phyloP scores from a whole-genome alignment of 2,888 invertebrate species.

The Protonemura montana region DNA sequence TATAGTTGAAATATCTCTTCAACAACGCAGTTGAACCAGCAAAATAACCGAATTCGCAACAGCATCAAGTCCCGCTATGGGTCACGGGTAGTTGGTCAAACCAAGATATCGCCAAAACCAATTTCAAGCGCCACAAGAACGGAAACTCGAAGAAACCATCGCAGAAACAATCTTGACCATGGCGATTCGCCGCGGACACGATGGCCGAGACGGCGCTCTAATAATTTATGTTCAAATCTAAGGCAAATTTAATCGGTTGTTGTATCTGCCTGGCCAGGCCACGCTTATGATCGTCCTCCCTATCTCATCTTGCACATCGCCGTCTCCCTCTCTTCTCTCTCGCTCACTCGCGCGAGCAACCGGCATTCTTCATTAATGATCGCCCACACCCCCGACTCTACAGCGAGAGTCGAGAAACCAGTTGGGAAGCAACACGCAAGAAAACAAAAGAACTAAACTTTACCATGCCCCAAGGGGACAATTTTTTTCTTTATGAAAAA shows the following conservation, averaged over 20 bases:
- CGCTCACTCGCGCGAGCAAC: not conserved
- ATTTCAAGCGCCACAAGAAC: too few relatives aligned
- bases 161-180: too few relatives aligned
- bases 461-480: not conserved
- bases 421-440: not conserved
- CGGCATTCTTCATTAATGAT: slow-evolving; percentile 38
- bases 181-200: too few relatives aligned
- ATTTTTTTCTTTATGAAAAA: not conserved
- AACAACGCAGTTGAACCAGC: too few relatives aligned
- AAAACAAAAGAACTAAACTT: slow-evolving; percentile 25
- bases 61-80: too few relatives aligned
- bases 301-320: not conserved
- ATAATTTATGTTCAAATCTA: not conserved
- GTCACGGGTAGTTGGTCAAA: too few relatives aligned
- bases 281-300: not conserved
- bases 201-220: not conserved
- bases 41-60: too few relatives aligned
- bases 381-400: slow-evolving; percentile 38
- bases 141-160: too few relatives aligned
- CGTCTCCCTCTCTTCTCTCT: not conserved
- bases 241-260: slow-evolving; percentile 30
- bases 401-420: slow-evolving; percentile 7
- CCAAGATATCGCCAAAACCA: too few relatives aligned
- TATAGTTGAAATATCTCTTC: too few relatives aligned
- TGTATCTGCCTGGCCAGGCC: not conserved